These are phyloP conservation scores for Tribolium castaneum DNA, from an alignment of 1,140 invertebrate genomes.

Conservation along the genomic window DNA sequence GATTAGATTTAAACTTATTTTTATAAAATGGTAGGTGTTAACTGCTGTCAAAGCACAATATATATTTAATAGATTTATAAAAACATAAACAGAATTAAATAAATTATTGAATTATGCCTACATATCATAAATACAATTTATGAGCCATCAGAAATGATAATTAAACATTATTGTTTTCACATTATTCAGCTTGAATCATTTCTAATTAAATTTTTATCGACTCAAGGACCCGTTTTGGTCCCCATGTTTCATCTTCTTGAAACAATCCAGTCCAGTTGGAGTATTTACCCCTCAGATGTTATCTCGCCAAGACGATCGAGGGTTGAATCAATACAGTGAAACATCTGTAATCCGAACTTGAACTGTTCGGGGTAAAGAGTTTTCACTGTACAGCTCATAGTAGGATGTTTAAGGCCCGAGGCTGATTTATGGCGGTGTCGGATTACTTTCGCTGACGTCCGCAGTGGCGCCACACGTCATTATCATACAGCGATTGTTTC, in stretches of 20 bases:
- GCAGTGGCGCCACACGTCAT: conserved; percentile 49
- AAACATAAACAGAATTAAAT: conserved; percentile 17
- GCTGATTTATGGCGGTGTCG: conserved; percentile 50
- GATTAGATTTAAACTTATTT: conserved; percentile 29
- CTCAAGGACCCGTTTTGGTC: not conserved
- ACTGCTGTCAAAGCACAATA: not conserved
- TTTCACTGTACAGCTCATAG: not conserved
- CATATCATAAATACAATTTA: conserved; percentile 1
- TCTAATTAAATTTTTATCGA: not conserved
- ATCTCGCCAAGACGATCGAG: not conserved
- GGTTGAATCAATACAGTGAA: no score
- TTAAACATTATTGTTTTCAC: conserved; percentile 10
- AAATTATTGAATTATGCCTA: conserved; percentile 25
- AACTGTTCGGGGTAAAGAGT: no score
- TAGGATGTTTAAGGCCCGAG: conserved; percentile 16
- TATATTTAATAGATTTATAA: conserved; percentile 10
- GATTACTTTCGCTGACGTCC: conserved; percentile 51
- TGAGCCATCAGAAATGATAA: conserved; percentile 1
- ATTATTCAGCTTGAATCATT: not conserved
- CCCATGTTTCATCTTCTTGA: not conserved
- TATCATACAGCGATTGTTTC: conserved; percentile 50
- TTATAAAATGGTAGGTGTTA: conserved; percentile 28
- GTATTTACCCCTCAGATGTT: not conserved
- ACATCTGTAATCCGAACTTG: no score
- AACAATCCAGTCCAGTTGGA: not conserved